These are phyloP conservation scores for Silurus glanis DNA, from an alignment of 2,113 vertebrate genomes.

Conservation along the genomic window DNA sequence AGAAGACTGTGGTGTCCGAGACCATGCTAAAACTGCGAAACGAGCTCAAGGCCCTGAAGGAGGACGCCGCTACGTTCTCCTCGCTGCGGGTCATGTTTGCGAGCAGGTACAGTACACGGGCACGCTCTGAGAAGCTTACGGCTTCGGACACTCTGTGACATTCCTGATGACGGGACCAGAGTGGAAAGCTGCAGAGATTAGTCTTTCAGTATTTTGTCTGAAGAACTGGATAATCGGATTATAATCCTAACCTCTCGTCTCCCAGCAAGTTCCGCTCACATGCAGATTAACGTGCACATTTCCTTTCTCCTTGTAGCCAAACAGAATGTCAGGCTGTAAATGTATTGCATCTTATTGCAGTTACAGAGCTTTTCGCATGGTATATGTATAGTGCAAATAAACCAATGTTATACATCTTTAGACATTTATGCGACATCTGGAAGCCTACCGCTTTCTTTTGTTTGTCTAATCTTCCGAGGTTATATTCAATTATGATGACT, in stretches of 20 bases:
- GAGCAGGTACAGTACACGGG: slow-evolving; percentile 69
- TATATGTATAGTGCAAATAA: background rate
- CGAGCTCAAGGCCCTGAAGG: slow-evolving; percentile 82
- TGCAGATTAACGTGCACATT: slow-evolving; percentile 69
- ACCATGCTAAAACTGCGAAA: slow-evolving; percentile 82
- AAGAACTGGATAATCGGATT: slow-evolving; percentile 66
- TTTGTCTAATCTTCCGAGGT: background rate
- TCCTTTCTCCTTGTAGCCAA: slow-evolving; percentile 46
- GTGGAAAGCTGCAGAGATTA: slow-evolving; percentile 28
- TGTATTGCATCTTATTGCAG: background rate
- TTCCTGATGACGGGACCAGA: background rate
- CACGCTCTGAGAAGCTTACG: background rate
- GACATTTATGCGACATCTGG: background rate
- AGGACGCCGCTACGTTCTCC: slow-evolving; percentile 84
- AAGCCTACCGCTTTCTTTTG: background rate
- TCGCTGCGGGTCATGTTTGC: slow-evolving; percentile 83
- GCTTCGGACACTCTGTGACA: background rate
- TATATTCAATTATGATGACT: background rate
- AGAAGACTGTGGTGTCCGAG: slow-evolving; percentile 80
- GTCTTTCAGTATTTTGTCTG: slow-evolving; percentile 34
- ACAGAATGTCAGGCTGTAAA: background rate
- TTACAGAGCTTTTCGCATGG: background rate
- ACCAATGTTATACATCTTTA: background rate
- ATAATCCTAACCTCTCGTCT: slow-evolving; percentile 45
- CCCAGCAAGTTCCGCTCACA: slow-evolving; percentile 59